phyloP scores from a whole-genome alignment of 2,888 invertebrate genomes.

The Dermolepida albohirtum region DNA sequence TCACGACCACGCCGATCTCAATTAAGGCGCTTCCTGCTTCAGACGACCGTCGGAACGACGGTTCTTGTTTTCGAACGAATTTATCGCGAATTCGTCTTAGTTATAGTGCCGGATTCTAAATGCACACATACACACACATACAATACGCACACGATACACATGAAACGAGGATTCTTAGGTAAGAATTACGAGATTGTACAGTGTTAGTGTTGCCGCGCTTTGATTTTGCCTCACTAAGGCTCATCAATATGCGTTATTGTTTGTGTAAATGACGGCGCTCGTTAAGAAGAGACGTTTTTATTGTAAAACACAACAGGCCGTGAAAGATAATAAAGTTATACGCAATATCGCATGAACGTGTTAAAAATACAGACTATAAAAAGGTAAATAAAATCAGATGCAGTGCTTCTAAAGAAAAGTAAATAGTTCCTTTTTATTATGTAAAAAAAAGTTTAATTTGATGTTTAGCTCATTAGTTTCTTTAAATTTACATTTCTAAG shows the following conservation, averaged over 20 bases:
- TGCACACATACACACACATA: too few species aligned
- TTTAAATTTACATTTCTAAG: too few species aligned
- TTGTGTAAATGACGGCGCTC: constrained; percentile 33
- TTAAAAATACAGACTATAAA: constrained; percentile 10
- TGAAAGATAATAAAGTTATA: constrained; percentile 32
- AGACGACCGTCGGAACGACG: constrained; percentile 24
- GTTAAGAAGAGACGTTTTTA: constrained; percentile 34
- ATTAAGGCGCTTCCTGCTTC: constrained; percentile 49
- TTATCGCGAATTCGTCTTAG: constrained; percentile 35
- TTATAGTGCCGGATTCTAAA: constrained; percentile 27
- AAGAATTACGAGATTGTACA: constrained; percentile 16
- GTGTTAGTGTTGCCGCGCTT: constrained; percentile 30
- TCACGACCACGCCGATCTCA: constrained; percentile 42
- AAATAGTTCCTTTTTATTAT: constrained; percentile 12
- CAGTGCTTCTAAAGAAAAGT: constrained; percentile 14
- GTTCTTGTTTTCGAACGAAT: constrained; percentile 28
- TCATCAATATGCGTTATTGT: constrained; percentile 37
- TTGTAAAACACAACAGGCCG: neutral
- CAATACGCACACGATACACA: constrained; percentile 1
- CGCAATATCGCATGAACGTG: constrained; percentile 4
- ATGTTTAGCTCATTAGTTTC: too few species aligned
- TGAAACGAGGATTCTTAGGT: constrained; percentile 21
- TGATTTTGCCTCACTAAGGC: constrained; percentile 24
- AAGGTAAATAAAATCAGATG: constrained; percentile 26
- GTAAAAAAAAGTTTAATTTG: too few species aligned